Conservation (phyloP, 2,888 invertebrate species). For the Coleophora deauratella region DNA sequence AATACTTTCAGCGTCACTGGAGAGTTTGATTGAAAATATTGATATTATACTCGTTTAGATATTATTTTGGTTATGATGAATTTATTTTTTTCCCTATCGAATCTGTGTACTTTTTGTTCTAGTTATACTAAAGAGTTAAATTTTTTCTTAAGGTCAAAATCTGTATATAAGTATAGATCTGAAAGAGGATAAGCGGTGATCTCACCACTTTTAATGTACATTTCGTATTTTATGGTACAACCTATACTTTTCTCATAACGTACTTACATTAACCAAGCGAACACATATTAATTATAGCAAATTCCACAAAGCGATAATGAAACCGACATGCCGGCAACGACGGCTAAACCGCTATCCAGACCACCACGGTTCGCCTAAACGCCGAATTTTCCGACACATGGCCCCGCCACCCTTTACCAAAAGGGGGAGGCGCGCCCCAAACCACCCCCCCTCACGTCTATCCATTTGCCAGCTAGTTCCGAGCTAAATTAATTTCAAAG, state of each 20-base stretch:
- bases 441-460: slow-evolving; percentile 65
- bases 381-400: slow-evolving; percentile 62
- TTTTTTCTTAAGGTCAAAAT: too few relatives aligned
- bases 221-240: too few relatives aligned
- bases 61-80: too few relatives aligned
- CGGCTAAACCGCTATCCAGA: slow-evolving; percentile 1
- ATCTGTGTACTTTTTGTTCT: too few relatives aligned
- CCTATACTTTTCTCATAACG: too few relatives aligned
- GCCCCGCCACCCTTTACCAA: slow-evolving; percentile 26
- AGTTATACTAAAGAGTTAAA: too few relatives aligned
- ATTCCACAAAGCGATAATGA: too few relatives aligned
- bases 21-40: slow-evolving; percentile 6
- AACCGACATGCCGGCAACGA: not conserved
- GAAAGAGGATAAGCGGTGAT: too few relatives aligned
- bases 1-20: slow-evolving; percentile 25
- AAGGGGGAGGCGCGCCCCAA: slow-evolving; percentile 21
- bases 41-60: not conserved
- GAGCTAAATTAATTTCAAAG: slow-evolving; percentile 75
- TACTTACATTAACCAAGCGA: not conserved
- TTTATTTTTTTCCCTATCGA: too few relatives aligned
- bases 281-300: too few relatives aligned
- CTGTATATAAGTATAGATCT: too few relatives aligned
- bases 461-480: slow-evolving; percentile 75
- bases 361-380: slow-evolving; percentile 66
- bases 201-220: too few relatives aligned